Evolutionary conservation across 2,888 invertebrate genomes (phyloP), one percentile per base, ranked within the genome.

Genomic region (Ectemnius continuus): DNA sequence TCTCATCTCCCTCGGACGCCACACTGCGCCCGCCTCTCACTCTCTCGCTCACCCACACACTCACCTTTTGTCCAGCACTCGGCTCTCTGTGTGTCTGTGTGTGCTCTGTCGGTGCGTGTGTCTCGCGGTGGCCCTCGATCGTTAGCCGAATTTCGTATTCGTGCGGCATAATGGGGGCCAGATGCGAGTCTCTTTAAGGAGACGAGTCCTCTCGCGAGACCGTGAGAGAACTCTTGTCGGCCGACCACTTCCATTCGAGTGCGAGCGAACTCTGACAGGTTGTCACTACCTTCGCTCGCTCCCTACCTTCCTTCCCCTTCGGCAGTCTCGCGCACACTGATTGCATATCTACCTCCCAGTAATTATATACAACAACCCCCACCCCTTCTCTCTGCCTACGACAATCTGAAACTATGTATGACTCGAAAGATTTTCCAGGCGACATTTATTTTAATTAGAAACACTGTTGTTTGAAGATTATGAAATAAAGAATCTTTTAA

Each of bases 101-200:
- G 36, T 36, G 6, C 36, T 23, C 23, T 23, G 23, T 23, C 23
- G 23, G 62, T 62, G 66, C 14, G 59, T 20, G 20, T 48, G 75
- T 76, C 75, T 77, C 79, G 56, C 70, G 67, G 57, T 73, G 70
- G 60, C 72, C 71, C 70, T 26, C 78, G 74, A 82, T 78, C 73
- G 83, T 83, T 81, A 74, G 61, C 62, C 67, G 76, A 78, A 84
- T 84, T 82, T 84, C 75, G 85, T 85, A 84, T 84, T 82, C 84
- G 68, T 57, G 68, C 46, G 46, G 82, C 82, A 82, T 82, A 82
- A 76, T 76, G 80, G 68, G 64, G 18, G 26, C 76, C 73, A 63
- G 66, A 76, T 76, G 64, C 76, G 64, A 64, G 61, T 45, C 45
- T 11, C 16, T 61, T 56, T 57, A 59, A 28, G 46, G 66, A 72